A percentile compares a stretch with the other conserved stretches of the same genome.
phyloP scores from a whole-genome alignment of 2,113 vertebrate genomes.

The Australoheros scitulus region DNA sequence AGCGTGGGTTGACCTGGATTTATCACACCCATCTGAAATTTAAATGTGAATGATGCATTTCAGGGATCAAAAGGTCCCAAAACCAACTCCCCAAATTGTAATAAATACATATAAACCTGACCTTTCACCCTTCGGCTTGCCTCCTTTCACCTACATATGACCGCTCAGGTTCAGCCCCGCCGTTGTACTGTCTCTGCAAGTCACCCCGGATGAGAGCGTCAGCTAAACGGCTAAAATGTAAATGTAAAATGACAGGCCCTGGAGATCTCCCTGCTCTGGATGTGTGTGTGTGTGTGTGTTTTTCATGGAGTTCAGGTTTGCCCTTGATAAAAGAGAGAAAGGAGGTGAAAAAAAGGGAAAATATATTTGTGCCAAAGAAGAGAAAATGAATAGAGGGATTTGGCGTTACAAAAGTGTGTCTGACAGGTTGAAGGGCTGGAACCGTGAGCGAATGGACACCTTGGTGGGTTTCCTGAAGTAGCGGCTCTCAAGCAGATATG shows the following conservation, averaged over 20 bases:
- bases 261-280: constrained; percentile 73
- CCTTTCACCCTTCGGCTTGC: constrained; percentile 14
- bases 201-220: constrained; percentile 65
- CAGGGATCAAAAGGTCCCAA: constrained; percentile 24
- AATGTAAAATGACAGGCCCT: constrained; percentile 76
- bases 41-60: background rate
- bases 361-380: constrained; percentile 64
- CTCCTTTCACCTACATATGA: constrained; percentile 50
- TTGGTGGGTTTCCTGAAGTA: constrained; percentile 62
- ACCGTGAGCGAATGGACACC: constrained; percentile 66
- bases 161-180: constrained; percentile 46
- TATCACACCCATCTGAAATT: constrained; percentile 2
- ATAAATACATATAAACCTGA: constrained; percentile 1
- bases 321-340: constrained; percentile 63
- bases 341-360: constrained; percentile 51
- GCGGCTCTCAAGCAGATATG: constrained; percentile 40
- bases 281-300: constrained; percentile 63
- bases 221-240: constrained; percentile 69
- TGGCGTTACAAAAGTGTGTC: constrained; percentile 69
- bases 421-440: constrained; percentile 74
- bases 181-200: constrained; percentile 40
- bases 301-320: constrained; percentile 70
- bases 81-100: background rate
- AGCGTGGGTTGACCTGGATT: background rate
- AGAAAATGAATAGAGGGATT: constrained; percentile 70